Conservation (phyloP, 1,140 invertebrate species). For the Brachionus asplanchnoidis region DNA sequence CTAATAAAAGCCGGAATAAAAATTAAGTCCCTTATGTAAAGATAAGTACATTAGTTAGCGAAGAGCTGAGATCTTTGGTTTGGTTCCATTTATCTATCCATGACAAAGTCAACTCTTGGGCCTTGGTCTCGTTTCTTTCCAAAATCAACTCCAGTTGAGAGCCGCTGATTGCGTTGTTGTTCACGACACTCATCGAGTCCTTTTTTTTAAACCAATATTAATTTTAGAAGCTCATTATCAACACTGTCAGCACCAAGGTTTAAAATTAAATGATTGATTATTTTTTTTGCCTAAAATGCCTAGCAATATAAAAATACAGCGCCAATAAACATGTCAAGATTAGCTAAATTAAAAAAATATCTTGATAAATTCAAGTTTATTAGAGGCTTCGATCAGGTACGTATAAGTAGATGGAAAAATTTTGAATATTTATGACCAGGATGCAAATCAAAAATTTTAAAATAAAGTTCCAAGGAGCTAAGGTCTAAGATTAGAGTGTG, state of each 20-base stretch:
- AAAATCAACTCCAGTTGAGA: constrained; percentile 19
- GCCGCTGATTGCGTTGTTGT: not conserved
- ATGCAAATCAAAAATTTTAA: not conserved
- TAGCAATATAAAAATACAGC: not conserved
- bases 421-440: not conserved
- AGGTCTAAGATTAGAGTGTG: not conserved
- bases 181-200: not conserved
- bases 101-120: constrained; percentile 12
- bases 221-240: not conserved
- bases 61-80: not conserved
- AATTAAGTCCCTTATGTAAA: not conserved
- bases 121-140: constrained; percentile 34
- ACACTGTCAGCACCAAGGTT: not conserved
- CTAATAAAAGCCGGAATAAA: not conserved
- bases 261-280: not conserved
- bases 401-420: not conserved
- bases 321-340: not conserved
- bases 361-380: not conserved
- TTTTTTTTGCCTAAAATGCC: not conserved
- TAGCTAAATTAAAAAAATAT: not conserved
- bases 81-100: constrained; percentile 41
- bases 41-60: not conserved
- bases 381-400: not conserved
- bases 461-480: not conserved
- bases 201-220: not conserved